A percentile compares a stretch with the other conserved stretches of the same genome.
phyloP scores from a whole-genome alignment of 2,888 invertebrate genomes.

The Macrostomum cliftonense region DNA sequence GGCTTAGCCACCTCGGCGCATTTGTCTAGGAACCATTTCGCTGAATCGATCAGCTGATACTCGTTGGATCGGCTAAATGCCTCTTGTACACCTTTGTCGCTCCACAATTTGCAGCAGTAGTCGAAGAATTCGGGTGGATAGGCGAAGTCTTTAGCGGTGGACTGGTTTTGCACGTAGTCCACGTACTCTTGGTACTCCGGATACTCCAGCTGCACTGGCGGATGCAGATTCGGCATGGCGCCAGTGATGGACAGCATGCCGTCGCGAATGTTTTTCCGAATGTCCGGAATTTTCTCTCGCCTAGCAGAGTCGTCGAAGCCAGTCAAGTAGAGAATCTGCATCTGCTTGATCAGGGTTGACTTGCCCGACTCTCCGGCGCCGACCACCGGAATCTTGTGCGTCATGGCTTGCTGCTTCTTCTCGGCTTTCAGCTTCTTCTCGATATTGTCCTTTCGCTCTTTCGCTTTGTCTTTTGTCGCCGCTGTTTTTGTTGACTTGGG shows the following conservation, averaged over 20 bases:
- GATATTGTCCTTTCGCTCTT: slow-evolving; percentile 54
- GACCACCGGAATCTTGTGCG: slow-evolving; percentile 11
- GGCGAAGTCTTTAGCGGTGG: slow-evolving; percentile 67
- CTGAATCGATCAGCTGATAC: slow-evolving; percentile 99
- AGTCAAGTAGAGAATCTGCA: slow-evolving; percentile 94
- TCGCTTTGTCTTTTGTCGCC: too few species aligned
- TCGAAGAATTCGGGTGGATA: slow-evolving; percentile 90
- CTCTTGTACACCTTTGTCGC: slow-evolving; percentile 80
- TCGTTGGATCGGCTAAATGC: slow-evolving; percentile 97
- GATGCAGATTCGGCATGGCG: slow-evolving; percentile 92
- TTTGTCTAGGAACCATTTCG: slow-evolving; percentile 55
- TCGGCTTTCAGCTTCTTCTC: slow-evolving; percentile 96
- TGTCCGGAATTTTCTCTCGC: slow-evolving; percentile 51
- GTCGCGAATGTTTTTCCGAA: slow-evolving; percentile 6
- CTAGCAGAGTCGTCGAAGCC: slow-evolving; percentile 55
- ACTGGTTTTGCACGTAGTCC: slow-evolving; percentile 90
- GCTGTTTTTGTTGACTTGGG: too few species aligned
- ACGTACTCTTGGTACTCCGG: slow-evolving; percentile 70
- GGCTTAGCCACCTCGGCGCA: slow-evolving; percentile 1
- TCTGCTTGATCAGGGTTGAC: slow-evolving; percentile 98
- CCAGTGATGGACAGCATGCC: slow-evolving; percentile 59
- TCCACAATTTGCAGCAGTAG: slow-evolving; percentile 90
- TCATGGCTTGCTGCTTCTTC: slow-evolving; percentile 42
- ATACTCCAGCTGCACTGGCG: slow-evolving; percentile 80
- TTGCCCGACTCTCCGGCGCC: slow-evolving; percentile 97